Percentiles rank a stretch among this genome's conserved stretches.
phyloP scores from a whole-genome alignment of 2,888 invertebrate species.

The Metopia argyrocephala region DNA sequence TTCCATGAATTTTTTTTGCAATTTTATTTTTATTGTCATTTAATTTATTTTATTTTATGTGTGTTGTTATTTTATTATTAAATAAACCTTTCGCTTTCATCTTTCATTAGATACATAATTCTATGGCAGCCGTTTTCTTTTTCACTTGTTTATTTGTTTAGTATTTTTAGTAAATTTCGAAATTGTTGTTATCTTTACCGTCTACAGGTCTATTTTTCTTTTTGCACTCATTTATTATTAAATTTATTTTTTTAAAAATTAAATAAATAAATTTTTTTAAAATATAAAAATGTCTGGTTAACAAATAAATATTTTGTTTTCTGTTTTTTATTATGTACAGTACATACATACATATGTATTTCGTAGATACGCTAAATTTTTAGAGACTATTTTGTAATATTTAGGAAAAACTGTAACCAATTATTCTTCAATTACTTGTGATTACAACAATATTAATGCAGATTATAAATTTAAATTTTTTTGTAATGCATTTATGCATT shows the following conservation, averaged over 20 bases:
- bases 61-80: neutral
- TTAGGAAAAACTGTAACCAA: too few species aligned
- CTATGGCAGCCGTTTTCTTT: neutral
- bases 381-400: too few species aligned
- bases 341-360: too few species aligned
- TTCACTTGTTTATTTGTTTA: neutral
- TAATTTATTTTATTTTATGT: neutral
- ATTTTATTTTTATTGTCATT: neutral
- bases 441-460: too few species aligned
- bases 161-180: neutral
- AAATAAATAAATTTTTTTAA: slow-evolving; percentile 1
- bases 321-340: too few species aligned
- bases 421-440: too few species aligned
- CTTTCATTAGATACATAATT: neutral
- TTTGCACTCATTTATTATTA: neutral
- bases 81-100: neutral
- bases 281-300: neutral
- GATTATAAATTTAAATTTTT: too few species aligned
- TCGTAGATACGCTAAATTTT: too few species aligned
- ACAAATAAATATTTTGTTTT: neutral
- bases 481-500: too few species aligned
- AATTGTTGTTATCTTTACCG: neutral
- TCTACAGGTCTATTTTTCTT: neutral
- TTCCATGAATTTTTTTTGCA: neutral
- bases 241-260: too few species aligned